Conservation (phyloP, 2,113 vertebrate species). For the Takifugu bimaculatus region DNA sequence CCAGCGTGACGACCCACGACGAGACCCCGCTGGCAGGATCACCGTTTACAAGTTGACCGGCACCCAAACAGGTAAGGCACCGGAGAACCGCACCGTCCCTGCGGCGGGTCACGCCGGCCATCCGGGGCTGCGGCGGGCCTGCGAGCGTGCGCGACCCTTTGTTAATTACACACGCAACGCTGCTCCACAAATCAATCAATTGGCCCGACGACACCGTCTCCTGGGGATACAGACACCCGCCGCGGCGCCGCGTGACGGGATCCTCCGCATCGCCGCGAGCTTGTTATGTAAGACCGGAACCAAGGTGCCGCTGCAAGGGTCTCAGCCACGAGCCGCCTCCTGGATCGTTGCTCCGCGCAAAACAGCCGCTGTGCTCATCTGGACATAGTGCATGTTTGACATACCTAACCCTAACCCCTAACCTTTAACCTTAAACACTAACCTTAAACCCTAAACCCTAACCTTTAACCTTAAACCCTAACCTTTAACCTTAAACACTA, state of each 20-base stretch:
- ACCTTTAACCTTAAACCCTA: too few relatives aligned
- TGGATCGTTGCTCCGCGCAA: too few relatives aligned
- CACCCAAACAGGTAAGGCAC: constrained; percentile 34
- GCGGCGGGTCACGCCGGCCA: constrained; percentile 29
- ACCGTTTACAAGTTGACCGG: constrained; percentile 15
- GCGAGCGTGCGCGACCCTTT: constrained; percentile 35
- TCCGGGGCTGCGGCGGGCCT: constrained; percentile 24
- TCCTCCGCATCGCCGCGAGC: constrained; percentile 13
- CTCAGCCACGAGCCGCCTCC: too few relatives aligned
- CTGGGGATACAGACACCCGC: background rate
- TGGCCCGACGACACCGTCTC: constrained; percentile 15
- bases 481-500: too few relatives aligned
- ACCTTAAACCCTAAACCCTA: too few relatives aligned
- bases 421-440: too few relatives aligned
- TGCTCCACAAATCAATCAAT: background rate
- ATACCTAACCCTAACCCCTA: too few relatives aligned
- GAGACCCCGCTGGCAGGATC: constrained; percentile 19
- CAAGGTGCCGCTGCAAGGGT: too few relatives aligned
- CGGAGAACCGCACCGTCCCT: background rate
- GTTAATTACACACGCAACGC: constrained; percentile 30
- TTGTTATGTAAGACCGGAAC: too few relatives aligned
- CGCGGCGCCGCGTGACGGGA: constrained; percentile 13
- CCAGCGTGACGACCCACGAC: constrained; percentile 20
- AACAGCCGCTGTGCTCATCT: too few relatives aligned
- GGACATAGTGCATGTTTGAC: too few relatives aligned